phyloP scores from a whole-genome alignment of 1,140 invertebrate species.

The Papilio glaucus region DNA sequence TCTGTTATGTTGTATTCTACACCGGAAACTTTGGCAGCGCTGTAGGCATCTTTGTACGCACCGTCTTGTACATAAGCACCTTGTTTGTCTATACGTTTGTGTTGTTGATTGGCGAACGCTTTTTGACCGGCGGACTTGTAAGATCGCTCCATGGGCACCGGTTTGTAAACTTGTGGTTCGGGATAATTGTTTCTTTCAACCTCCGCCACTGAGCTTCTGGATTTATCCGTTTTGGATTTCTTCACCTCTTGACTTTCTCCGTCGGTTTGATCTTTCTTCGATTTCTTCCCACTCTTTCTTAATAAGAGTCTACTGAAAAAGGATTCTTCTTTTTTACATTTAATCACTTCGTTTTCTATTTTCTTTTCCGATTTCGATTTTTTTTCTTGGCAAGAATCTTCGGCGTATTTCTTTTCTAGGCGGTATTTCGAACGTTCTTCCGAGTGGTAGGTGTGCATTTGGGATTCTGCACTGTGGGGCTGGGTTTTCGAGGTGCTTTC shows the following conservation, averaged over 20 bases:
- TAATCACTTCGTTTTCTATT: constrained; percentile 76
- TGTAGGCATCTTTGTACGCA: constrained; percentile 76
- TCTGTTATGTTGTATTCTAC: constrained; percentile 79
- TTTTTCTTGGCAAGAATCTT: constrained; percentile 80
- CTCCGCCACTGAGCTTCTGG: constrained; percentile 67
- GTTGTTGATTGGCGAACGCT: constrained; percentile 79
- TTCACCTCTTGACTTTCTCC: constrained; percentile 73
- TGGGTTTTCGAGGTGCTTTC: constrained; percentile 64
- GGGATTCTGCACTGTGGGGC: constrained; percentile 43
- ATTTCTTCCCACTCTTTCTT: constrained; percentile 87
- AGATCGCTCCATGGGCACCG: constrained; percentile 64
- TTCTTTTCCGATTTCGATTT: constrained; percentile 84
- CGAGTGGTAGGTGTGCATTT: constrained; percentile 56
- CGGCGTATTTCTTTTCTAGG: constrained; percentile 72
- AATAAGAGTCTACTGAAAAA: constrained; percentile 87
- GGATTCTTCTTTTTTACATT: constrained; percentile 84
- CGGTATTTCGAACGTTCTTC: constrained; percentile 72
- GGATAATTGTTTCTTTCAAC: constrained; percentile 56
- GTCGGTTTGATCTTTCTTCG: constrained; percentile 84
- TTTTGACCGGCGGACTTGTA: constrained; percentile 80
- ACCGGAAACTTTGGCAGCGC: constrained; percentile 72
- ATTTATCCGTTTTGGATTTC: constrained; percentile 72
- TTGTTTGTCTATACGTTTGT: constrained; percentile 81
- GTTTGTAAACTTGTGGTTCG: constrained; percentile 64
- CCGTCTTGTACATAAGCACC: constrained; percentile 82